phyloP scores from a whole-genome alignment of 53 echinoderm and acorn worm genomes.

The Arbacia lixula region DNA sequence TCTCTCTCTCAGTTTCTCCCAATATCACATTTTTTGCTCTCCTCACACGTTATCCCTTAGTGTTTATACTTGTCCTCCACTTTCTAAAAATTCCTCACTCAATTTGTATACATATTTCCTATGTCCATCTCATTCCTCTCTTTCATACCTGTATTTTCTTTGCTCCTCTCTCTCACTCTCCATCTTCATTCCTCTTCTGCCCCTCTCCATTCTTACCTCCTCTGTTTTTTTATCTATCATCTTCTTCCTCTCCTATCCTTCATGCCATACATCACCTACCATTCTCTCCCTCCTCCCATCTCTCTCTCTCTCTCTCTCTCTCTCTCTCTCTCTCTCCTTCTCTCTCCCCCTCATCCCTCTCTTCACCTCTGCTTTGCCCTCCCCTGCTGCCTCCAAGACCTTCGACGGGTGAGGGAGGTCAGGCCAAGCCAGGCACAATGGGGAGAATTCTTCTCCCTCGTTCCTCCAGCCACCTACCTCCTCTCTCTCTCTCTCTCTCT shows the following conservation, averaged over 20 bases:
- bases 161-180: not conserved
- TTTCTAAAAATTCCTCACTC: too few relatives aligned
- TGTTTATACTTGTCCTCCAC: too few relatives aligned
- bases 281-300: not conserved
- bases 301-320: slow-evolving; percentile 15
- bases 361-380: not conserved
- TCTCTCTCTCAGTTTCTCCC: not conserved
- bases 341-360: not conserved
- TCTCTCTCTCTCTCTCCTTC: not conserved
- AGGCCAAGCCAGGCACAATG: slow-evolving; percentile 13
- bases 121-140: not conserved
- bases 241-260: not conserved
- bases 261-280: not conserved
- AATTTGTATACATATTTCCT: too few relatives aligned
- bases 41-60: too few relatives aligned
- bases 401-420: slow-evolving; percentile 2
- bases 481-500: not conserved
- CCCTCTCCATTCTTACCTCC: not conserved
- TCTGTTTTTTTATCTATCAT: not conserved
- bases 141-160: not conserved
- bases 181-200: not conserved
- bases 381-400: not conserved
- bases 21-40: not conserved
- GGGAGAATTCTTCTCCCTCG: slow-evolving; percentile 39
- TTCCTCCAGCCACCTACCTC: not conserved